Evolutionary conservation across 2,888 invertebrate genomes (phyloP), one percentile per base, ranked within the genome.

Genomic region (Athrips mouffetella): DNA sequence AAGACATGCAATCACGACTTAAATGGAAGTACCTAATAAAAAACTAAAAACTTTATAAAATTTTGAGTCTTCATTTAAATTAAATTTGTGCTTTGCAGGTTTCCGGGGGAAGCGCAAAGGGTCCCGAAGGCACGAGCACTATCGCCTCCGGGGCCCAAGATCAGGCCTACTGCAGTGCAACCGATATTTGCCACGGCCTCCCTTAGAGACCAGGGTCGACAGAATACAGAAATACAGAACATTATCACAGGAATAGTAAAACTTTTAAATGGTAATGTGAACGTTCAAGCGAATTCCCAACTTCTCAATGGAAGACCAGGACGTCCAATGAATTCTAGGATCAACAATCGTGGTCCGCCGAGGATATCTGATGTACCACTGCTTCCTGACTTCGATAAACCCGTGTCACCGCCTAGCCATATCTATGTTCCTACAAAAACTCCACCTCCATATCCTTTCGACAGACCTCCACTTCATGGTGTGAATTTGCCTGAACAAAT

Each of bases 161-260:
- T 90, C 76, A 80, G 78, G 67, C 78, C 82, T 76, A 80, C 81
- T 88, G 85, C 80, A 80, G 85, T 86, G 83, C 83, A 82, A 66
- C 87, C 82, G 71, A 87, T 76, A 62, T 89, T 89, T 86, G 90
- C 89, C 70, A 89, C 89, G 66, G 82, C 69, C 53, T 81, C 74
- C 77, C 86, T 63, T 85, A 89, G 70, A 29, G 82, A 87, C 10
- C 79, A 81, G 15, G 80, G 80, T 0, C 62, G 88, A 49, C 89
- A 89, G 57, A 86, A 87, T 40, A 77, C 82, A 0, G 96, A 96
- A 68, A 96, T 97, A 49, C 96, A 96, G 73, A 96, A 97, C 65
- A 96, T 97, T 23, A 95, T 97, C 27, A 95, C 95, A 1, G 96
- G 96, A 6, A 94, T 97, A 42, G 96, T 96, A 0, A 96, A 96